Conservation (phyloP, 1,140 invertebrate species). For the Tenebrio molitor region DNA sequence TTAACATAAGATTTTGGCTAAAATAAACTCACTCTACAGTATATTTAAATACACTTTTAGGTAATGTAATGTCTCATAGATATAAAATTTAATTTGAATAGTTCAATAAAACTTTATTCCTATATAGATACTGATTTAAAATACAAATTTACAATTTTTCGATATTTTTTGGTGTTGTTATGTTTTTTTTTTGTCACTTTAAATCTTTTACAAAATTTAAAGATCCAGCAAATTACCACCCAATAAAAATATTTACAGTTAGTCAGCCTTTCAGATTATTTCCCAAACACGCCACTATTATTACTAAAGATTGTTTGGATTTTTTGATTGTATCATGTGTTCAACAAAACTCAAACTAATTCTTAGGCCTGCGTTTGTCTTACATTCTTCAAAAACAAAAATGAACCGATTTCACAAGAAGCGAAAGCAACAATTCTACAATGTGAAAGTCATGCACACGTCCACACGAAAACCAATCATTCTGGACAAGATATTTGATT, state of each 20-base stretch:
- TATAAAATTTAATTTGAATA: conserved; percentile 63
- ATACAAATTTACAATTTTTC: conserved; percentile 62
- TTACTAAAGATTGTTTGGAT: conserved; percentile 58
- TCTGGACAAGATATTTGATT: conserved; percentile 49
- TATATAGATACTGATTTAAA: conserved; percentile 59
- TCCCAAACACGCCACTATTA: conserved; percentile 34
- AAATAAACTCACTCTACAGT: conserved; percentile 60
- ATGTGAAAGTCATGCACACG: conserved; percentile 24
- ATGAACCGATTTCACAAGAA: not conserved
- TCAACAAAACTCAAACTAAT: conserved; percentile 2
- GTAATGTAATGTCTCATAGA: conserved; percentile 60
- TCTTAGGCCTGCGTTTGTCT: conserved; percentile 15
- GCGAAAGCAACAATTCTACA: conserved; percentile 12
- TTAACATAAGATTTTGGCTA: conserved; percentile 55
- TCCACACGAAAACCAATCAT: conserved; percentile 31
- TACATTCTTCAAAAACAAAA: conserved; percentile 3
- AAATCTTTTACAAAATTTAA: conserved; percentile 45
- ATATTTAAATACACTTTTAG: conserved; percentile 60
- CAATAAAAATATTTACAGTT: conserved; percentile 35
- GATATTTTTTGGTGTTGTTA: conserved; percentile 61
- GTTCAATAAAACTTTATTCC: conserved; percentile 57
- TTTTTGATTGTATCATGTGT: conserved; percentile 57
- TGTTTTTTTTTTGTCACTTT: conserved; percentile 42
- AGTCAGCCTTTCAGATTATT: conserved; percentile 35
- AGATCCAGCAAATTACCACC: conserved; percentile 34